Evolutionary conservation across 2,113 vertebrate species (phyloP).

Genomic region (Malurus melanocephalus): DNA sequence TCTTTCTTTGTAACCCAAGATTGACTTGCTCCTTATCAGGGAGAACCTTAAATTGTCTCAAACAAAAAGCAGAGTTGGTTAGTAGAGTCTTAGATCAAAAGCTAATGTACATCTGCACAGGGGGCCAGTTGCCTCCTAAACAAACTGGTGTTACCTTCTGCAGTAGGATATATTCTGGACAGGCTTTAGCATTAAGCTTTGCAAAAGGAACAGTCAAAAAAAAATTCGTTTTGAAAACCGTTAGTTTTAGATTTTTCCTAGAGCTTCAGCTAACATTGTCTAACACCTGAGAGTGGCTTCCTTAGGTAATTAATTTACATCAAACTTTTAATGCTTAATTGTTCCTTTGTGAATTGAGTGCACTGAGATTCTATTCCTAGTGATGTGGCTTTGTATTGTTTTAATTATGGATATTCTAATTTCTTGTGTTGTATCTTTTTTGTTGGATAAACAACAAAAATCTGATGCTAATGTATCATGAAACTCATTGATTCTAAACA

Average conservation of each 20-base stretch:
- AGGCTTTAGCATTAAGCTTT: neutral
- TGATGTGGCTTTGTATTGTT: slow-evolving; percentile 8
- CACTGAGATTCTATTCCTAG: neutral
- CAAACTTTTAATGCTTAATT: neutral
- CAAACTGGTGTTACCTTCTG: neutral
- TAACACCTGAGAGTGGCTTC: neutral
- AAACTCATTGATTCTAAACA: slow-evolving; percentile 9
- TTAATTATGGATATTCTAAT: slow-evolving; percentile 5
- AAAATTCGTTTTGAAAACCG: neutral
- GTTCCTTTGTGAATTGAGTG: neutral
- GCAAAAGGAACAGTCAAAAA: neutral
- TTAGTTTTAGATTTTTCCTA: neutral
- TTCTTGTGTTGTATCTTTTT: neutral
- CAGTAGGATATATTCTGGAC: neutral
- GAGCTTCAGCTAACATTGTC: neutral
- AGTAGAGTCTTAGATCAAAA: slow-evolving; percentile 58
- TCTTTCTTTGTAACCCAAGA: slow-evolving; percentile 55
- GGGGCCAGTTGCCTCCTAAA: neutral
- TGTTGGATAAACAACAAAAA: neutral
- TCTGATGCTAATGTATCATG: neutral
- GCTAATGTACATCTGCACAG: slow-evolving; percentile 16
- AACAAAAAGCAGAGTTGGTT: slow-evolving; percentile 47
- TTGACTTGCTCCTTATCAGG: slow-evolving; percentile 59
- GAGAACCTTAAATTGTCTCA: slow-evolving; percentile 43
- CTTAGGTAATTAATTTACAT: neutral